Conservation (phyloP, 2,797 vertebrate genomes). For the Syngnathus acus region DNA sequence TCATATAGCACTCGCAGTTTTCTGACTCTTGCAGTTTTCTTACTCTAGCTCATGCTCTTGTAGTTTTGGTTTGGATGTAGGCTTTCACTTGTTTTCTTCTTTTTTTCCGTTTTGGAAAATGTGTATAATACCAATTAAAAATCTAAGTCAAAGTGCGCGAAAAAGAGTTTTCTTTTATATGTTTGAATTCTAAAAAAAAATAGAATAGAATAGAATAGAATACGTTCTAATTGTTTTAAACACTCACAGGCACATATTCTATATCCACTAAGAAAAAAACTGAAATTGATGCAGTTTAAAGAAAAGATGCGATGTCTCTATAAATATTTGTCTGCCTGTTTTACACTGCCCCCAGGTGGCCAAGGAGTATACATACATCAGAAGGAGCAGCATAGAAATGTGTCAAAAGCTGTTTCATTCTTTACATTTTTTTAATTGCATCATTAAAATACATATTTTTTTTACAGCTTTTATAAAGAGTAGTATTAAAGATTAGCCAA, state of each 20-base stretch:
- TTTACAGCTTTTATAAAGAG: too few species aligned
- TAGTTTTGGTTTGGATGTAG: constrained; percentile 69
- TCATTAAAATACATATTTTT: background rate
- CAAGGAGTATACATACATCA: background rate
- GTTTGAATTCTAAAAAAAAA: background rate
- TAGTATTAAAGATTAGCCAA: too few species aligned
- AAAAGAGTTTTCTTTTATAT: constrained; percentile 10
- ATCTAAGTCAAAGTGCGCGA: constrained; percentile 40
- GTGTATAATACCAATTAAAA: constrained; percentile 75
- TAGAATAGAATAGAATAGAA: too few species aligned
- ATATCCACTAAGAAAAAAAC: too few species aligned
- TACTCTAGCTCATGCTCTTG: constrained; percentile 60
- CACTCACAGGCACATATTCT: too few species aligned
- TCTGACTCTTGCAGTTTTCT: constrained; percentile 63
- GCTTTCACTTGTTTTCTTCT: constrained; percentile 65
- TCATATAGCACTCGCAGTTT: constrained; percentile 66
- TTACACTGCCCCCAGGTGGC: background rate
- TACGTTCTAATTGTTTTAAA: too few species aligned
- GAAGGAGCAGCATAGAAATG: background rate
- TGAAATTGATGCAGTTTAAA: background rate
- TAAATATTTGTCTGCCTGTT: background rate
- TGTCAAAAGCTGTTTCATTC: background rate
- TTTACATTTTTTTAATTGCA: background rate
- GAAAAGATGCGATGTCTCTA: too few species aligned
- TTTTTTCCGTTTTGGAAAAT: constrained; percentile 55